Conservation (phyloP, 2,797 vertebrate genomes). For the Octomys mimax region DNA sequence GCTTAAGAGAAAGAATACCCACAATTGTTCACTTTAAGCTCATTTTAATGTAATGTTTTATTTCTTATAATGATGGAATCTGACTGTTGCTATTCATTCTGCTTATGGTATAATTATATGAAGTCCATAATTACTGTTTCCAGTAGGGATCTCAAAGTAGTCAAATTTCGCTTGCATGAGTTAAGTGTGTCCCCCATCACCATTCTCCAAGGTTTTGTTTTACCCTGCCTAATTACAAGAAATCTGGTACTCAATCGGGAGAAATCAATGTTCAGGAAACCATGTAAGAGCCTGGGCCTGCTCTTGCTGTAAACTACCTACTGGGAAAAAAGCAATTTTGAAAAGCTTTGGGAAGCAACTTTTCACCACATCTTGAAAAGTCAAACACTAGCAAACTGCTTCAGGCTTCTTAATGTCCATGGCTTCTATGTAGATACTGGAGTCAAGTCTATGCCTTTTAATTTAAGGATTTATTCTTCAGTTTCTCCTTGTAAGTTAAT, state of each 20-base stretch:
- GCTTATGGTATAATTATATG: conserved; percentile 42
- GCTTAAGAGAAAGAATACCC: background rate
- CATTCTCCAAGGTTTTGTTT: background rate
- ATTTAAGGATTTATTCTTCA: conserved; percentile 50
- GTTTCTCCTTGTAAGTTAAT: conserved; percentile 52
- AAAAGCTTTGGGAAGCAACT: conserved; percentile 19
- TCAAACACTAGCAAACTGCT: background rate
- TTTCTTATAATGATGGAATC: conserved; percentile 58
- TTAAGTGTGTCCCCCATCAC: background rate
- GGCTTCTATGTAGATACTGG: background rate
- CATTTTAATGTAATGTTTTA: conserved; percentile 48
- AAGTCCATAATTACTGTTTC: conserved; percentile 8
- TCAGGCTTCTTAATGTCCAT: background rate
- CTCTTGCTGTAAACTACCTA: conserved; percentile 36
- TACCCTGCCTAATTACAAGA: conserved; percentile 35
- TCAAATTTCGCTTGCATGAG: background rate
- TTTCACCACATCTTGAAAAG: background rate
- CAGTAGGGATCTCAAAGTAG: conserved; percentile 13
- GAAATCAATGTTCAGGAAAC: conserved; percentile 10
- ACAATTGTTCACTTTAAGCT: background rate
- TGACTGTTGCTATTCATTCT: background rate
- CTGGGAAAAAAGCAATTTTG: conserved; percentile 5
- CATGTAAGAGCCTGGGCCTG: conserved; percentile 5
- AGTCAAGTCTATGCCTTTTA: background rate
- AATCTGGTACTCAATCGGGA: background rate